A percentile compares a stretch with the other conserved stretches of the same genome.
phyloP scores from a whole-genome alignment of 2,113 vertebrate species.

The Bufo bufo region DNA sequence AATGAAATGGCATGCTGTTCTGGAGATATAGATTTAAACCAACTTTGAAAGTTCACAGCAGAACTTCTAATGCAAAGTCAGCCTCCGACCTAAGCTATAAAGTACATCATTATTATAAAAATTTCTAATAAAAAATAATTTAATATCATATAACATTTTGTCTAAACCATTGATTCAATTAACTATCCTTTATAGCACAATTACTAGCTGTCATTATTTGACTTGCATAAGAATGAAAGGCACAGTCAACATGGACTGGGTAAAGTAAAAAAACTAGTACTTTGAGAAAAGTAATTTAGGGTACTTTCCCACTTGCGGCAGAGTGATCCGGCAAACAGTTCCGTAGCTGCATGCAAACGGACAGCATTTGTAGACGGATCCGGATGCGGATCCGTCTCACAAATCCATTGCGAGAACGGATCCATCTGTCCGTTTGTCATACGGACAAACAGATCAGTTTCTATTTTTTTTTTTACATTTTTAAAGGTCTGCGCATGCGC shows the following conservation, averaged over 20 bases:
- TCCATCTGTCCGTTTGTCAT: too few relatives aligned
- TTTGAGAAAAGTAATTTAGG: too few relatives aligned
- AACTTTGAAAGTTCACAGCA: slow-evolving; percentile 18
- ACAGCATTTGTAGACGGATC: too few relatives aligned
- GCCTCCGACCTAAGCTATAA: neutral
- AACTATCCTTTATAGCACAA: slow-evolving; percentile 5
- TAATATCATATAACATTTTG: slow-evolving; percentile 9
- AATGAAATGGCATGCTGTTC: slow-evolving; percentile 22
- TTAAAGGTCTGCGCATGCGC: too few relatives aligned
- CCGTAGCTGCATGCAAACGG: too few relatives aligned
- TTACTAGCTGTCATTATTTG: neutral
- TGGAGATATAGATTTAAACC: slow-evolving; percentile 43
- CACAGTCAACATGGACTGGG: neutral
- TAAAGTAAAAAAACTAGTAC: neutral
- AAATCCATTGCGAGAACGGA: too few relatives aligned
- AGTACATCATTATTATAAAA: slow-evolving; percentile 19
- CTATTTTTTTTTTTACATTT: too few relatives aligned
- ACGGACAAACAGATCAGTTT: too few relatives aligned
- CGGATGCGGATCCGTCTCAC: too few relatives aligned
- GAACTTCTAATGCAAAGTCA: neutral
- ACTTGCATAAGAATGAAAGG: neutral
- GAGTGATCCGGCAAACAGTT: too few relatives aligned
- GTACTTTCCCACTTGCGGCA: too few relatives aligned
- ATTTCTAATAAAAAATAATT: slow-evolving; percentile 4
- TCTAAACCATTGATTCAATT: neutral